Evolutionary conservation across 2,113 vertebrate species (phyloP).

Genomic region (Pseudois nayaur): DNA sequence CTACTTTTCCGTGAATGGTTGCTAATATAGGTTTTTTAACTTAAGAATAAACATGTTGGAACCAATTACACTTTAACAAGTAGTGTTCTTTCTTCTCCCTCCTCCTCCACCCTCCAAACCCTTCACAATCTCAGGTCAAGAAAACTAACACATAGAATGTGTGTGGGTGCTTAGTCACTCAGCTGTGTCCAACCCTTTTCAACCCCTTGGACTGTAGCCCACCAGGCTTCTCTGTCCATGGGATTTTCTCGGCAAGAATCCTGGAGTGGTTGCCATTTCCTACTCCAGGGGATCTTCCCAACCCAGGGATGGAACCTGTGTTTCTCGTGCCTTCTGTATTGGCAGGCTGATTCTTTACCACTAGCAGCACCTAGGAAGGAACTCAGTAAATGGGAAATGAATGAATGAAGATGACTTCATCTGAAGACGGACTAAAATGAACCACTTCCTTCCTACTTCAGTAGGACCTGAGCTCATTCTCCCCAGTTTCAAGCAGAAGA

Average conservation of each 20-base stretch:
- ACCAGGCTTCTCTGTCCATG: not conserved
- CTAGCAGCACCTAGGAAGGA: not conserved
- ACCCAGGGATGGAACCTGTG: not conserved
- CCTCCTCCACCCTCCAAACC: not conserved
- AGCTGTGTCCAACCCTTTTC: not conserved
- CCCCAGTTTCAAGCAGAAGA: not conserved
- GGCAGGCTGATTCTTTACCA: not conserved
- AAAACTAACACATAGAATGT: not conserved
- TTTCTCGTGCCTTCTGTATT: not conserved
- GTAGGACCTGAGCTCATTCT: not conserved
- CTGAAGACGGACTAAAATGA: not conserved
- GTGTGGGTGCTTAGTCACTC: not conserved
- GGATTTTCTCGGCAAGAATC: not conserved
- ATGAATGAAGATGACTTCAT: fast-evolving
- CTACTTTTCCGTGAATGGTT: not conserved
- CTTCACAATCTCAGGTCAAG: not conserved
- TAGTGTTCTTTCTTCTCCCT: not conserved
- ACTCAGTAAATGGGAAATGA: too few species aligned
- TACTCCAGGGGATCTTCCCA: not conserved
- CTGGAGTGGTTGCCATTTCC: not conserved
- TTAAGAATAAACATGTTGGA: not conserved
- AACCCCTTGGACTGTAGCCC: not conserved
- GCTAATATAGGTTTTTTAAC: not conserved
- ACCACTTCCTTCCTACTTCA: not conserved
- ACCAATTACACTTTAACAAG: not conserved